Base-by-base conservation (phyloP, 23 tunicate species). In the Halocynthia roretzi region DNA sequence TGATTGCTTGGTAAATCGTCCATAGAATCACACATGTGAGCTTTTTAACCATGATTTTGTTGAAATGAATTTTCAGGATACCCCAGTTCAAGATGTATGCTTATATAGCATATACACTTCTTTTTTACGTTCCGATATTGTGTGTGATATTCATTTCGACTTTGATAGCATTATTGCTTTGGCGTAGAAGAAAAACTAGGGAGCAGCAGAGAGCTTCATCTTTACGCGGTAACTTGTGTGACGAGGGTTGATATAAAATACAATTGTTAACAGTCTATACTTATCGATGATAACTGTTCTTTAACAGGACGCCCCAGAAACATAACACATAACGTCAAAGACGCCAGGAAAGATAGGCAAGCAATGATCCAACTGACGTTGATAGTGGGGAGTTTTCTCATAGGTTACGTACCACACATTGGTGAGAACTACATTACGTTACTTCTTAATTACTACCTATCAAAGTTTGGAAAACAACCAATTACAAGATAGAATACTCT, bases 371-470 rank as follows among this genome's bases (percentile, higher is more conserved):
- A 65, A 65, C 19, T 65, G 2, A 65, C 6, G 19, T 65, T 65
- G 70, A 65, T 65, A 40, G 70, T 65, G 9, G 70, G 48, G 10
- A 65, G 70, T 48, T 65, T 65, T 65, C 31, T 65, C 22, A 20
- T 65, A 15, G 70, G 70, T 10, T 65, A 65, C 31, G 70, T 65
- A 10, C 70, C 70, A 20, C 70, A 65, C 19, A 65, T 65, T 48
- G 70, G 70, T 65, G 19, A 65, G 70, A 31, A 31, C 44, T 31
- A 4, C 44, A 31, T 31, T 31, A 31, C 44, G 44, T 31, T 31
- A 31, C 44, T 31, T 31, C 44, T 31, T 31, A 31, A 31, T 31
- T 31, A 31, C 44, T 31, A 31, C 44, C 44, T 31, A 31, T 31
- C 44, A 31, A 31, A 31, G 44, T 31, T 31, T n/a, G 2, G 63